These are phyloP conservation scores for Epinephelus awoara DNA, from an alignment of 2,797 vertebrate genomes.

Conservation along the genomic window DNA sequence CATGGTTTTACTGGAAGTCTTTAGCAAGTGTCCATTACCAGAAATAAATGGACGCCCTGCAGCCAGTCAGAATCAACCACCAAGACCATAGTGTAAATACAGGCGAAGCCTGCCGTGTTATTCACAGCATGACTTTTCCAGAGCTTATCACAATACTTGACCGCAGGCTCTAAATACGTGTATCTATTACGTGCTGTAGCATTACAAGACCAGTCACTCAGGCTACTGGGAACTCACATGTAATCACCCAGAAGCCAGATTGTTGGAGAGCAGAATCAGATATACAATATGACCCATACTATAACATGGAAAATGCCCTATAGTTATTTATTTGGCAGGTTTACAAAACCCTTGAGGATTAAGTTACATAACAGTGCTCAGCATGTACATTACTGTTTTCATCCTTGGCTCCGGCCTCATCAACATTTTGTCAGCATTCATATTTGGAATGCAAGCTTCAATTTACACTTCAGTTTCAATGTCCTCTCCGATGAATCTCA, in stretches of 20 bases:
- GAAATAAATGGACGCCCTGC: no score
- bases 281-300: conserved; percentile 7
- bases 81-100: neutral
- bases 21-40: no score
- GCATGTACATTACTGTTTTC: conserved; percentile 2
- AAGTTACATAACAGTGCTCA: conserved; percentile 47
- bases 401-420: conserved; percentile 7
- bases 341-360: conserved; percentile 49
- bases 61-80: no score
- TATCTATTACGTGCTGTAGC: conserved; percentile 2
- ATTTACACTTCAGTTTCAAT: conserved; percentile 17
- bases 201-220: conserved; percentile 20
- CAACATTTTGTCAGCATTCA: conserved; percentile 9
- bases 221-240: conserved; percentile 7
- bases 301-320: conserved; percentile 18
- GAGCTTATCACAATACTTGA: conserved; percentile 14
- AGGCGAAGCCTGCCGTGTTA: conserved; percentile 35
- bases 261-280: conserved; percentile 11
- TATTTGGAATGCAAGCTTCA: neutral
- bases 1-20: no score
- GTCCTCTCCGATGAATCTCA: conserved; percentile 4
- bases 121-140: conserved; percentile 34
- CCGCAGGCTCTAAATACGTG: conserved; percentile 31
- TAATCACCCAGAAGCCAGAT: conserved; percentile 27
- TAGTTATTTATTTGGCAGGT: conserved; percentile 50